Evolutionary conservation across 2,888 invertebrate species (phyloP).

Genomic region (Acanthosoma haemorrhoidale): DNA sequence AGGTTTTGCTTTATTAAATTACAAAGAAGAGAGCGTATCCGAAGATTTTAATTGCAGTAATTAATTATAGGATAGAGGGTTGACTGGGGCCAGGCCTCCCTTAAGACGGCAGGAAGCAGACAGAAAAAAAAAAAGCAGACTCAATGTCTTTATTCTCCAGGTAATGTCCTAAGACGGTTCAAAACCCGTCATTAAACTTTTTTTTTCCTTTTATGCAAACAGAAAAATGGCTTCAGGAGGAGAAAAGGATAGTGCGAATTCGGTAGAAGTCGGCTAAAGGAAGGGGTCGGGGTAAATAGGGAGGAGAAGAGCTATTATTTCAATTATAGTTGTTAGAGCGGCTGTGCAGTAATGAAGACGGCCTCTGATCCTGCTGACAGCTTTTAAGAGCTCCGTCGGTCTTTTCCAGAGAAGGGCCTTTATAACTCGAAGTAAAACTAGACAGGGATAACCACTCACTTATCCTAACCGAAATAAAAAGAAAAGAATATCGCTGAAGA

Average conservation of each 20-base stretch:
- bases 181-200: background rate
- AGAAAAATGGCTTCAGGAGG: background rate
- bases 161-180: background rate
- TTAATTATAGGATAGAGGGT: background rate
- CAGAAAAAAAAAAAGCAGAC: background rate
- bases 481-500: no score
- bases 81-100: no score
- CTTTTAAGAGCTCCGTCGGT: no score
- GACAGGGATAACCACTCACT: no score
- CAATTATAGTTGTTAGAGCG: background rate
- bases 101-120: background rate
- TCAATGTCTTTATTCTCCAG: background rate
- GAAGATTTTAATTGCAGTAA: background rate
- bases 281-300: background rate
- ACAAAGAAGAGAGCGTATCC: background rate
- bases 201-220: background rate
- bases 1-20: no score
- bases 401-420: no score
- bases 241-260: background rate
- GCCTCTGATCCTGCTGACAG: no score
- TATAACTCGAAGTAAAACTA: no score
- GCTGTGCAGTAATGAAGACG: no score
- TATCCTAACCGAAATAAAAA: no score
- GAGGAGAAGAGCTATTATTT: background rate
- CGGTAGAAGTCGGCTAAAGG: no score